Conservation (phyloP, 2,113 vertebrate species). For the Nasalis larvatus region DNA sequence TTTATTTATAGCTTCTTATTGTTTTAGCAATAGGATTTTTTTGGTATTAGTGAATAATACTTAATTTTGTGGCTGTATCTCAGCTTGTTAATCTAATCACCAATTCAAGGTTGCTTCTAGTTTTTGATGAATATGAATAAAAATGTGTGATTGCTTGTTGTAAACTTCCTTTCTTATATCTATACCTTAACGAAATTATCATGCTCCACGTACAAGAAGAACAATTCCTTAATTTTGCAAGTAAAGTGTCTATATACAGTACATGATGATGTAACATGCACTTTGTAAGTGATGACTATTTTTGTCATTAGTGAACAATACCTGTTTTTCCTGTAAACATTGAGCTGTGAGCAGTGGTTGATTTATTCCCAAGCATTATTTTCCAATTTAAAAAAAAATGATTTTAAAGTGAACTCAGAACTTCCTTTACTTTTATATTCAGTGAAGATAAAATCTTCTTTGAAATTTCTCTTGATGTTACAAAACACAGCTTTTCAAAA, state of each 20-base stretch:
- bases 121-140: not conserved
- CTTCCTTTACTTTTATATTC: not conserved
- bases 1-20: not conserved
- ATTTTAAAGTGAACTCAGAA: not conserved
- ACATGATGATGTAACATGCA: not conserved
- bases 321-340: not conserved
- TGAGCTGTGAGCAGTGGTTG: not conserved
- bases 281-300: not conserved
- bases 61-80: not conserved
- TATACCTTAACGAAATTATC: not conserved
- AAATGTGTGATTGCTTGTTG: not conserved
- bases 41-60: not conserved
- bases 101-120: not conserved
- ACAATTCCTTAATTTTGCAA: not conserved
- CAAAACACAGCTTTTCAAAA: not conserved
- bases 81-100: not conserved
- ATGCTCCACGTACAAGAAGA: not conserved
- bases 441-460: not conserved
- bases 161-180: not conserved
- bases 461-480: not conserved
- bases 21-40: not conserved
- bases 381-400: not conserved
- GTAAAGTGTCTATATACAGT: not conserved
- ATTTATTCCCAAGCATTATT: not conserved
- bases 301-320: not conserved